A percentile compares a stretch with the other conserved stretches of the same genome.
Evolutionary conservation across 2,797 vertebrate species (phyloP).

Genomic region (Streptopelia turtur): DNA sequence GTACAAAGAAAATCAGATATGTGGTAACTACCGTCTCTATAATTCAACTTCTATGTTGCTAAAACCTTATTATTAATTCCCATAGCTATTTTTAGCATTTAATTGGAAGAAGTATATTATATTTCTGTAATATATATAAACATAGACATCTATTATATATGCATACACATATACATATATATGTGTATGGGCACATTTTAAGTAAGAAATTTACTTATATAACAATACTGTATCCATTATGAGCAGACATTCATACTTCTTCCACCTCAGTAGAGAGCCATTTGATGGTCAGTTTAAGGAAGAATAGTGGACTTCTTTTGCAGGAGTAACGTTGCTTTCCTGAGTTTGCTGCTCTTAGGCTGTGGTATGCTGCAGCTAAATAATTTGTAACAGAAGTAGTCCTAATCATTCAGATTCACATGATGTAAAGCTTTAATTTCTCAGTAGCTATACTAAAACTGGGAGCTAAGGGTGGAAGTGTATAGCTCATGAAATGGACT

Average conservation of each 20-base stretch:
- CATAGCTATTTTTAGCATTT: background rate
- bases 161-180: too few relatives aligned
- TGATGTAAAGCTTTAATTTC: background rate
- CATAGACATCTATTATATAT: background rate
- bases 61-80: background rate
- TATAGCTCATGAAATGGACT: background rate
- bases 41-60: background rate
- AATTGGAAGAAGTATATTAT: background rate
- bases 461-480: fast-evolving
- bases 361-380: background rate
- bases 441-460: background rate
- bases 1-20: background rate
- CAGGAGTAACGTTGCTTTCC: background rate
- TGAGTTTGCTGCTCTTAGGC: background rate
- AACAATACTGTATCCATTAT: background rate
- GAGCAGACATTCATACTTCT: background rate
- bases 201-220: background rate
- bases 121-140: background rate
- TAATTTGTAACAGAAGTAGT: background rate
- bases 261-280: background rate
- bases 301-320: background rate
- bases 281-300: background rate
- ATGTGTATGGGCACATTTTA: background rate
- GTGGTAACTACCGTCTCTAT: background rate
- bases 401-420: background rate